These are phyloP conservation scores for Stenopsyche tienmushanensis DNA, from an alignment of 1,140 invertebrate genomes.

Conservation along the genomic window DNA sequence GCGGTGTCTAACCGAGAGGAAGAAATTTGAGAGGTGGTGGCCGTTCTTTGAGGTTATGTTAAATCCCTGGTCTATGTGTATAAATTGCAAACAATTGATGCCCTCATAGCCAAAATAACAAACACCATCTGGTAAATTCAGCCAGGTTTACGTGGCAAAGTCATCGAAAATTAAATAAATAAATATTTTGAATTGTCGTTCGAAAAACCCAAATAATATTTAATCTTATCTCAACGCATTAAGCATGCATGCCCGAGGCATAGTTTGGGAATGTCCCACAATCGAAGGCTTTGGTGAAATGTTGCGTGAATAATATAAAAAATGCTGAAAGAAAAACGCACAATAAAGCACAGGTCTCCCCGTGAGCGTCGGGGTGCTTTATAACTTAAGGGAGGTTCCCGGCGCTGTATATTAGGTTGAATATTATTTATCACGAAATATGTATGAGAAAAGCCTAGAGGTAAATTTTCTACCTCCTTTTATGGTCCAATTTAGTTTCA, in stretches of 20 bases:
- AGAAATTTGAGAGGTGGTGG: too few relatives aligned
- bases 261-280: slow-evolving; percentile 6
- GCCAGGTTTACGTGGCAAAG: too few relatives aligned
- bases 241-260: slow-evolving; percentile 4
- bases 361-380: slow-evolving; percentile 15
- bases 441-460: not conserved
- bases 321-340: slow-evolving; percentile 19
- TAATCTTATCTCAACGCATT: slow-evolving; percentile 16
- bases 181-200: too few relatives aligned
- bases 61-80: too few relatives aligned
- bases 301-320: slow-evolving; percentile 35
- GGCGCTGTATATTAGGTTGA: slow-evolving; percentile 22
- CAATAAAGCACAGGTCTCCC: slow-evolving; percentile 15
- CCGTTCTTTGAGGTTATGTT: too few relatives aligned
- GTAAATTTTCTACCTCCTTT: not conserved
- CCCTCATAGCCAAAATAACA: too few relatives aligned
- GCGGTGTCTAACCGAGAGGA: too few relatives aligned
- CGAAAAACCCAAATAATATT: too few relatives aligned
- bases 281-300: slow-evolving; percentile 27
- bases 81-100: too few relatives aligned
- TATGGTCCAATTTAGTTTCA: too few relatives aligned
- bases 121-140: too few relatives aligned
- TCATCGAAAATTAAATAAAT: too few relatives aligned
- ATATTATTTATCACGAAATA: slow-evolving; percentile 25
- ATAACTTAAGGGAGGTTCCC: slow-evolving; percentile 26